Conservation (phyloP, 2,797 vertebrate species). For the Melanotaenia nigrans region DNA sequence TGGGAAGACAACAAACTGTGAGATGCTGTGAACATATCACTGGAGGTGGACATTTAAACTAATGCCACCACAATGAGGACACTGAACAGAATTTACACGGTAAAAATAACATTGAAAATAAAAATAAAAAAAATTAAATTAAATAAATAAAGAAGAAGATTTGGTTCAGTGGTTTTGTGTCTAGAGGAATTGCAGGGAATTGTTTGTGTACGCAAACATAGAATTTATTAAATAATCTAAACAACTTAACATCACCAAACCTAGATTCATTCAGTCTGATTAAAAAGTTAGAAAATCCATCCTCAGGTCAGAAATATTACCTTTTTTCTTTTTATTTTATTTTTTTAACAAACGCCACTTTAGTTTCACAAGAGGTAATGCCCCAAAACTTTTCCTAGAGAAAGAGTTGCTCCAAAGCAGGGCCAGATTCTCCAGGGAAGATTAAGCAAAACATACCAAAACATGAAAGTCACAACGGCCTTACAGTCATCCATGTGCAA, state of each 20-base stretch:
- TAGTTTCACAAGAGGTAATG: not conserved
- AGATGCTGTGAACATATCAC: constrained; percentile 4
- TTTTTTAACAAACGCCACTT: not conserved
- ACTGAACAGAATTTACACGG: not conserved
- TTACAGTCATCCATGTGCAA: not conserved
- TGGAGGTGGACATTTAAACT: constrained; percentile 2
- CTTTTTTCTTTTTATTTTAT: not conserved
- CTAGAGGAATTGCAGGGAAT: no score
- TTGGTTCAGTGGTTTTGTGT: no score
- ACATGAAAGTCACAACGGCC: not conserved
- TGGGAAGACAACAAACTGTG: not conserved
- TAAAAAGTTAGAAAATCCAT: not conserved
- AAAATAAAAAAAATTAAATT: not conserved
- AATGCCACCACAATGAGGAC: not conserved
- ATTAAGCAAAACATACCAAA: not conserved
- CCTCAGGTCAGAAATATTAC: not conserved
- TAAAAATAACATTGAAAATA: no score
- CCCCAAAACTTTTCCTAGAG: not conserved
- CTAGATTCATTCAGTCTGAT: not conserved
- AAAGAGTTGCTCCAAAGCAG: not conserved
- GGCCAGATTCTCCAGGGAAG: not conserved
- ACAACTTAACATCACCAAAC: not conserved
- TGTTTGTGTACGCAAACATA: no score
- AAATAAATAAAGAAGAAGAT: no score
- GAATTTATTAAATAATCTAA: not conserved